Percentiles rank a stretch among this genome's conserved stretches.
Evolutionary conservation across 2,888 invertebrate genomes (phyloP).

Genomic region (Rhagium mordax): DNA sequence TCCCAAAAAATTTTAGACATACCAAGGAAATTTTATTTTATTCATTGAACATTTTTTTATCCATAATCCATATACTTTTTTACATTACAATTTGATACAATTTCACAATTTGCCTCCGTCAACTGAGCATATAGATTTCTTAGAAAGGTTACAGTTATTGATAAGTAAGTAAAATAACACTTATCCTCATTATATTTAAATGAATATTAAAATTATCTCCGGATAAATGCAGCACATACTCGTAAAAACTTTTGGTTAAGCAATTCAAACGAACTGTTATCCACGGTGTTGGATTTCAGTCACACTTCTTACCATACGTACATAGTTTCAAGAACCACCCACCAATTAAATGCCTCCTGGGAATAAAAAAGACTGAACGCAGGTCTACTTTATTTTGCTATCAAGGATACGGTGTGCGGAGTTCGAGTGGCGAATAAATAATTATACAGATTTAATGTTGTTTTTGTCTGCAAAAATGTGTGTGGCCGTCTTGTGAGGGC

Average conservation of each 20-base stretch:
- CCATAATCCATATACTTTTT: too few relatives aligned
- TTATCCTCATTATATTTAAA: not conserved
- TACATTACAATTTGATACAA: too few relatives aligned
- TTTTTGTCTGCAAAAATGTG: not conserved
- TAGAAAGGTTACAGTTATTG: not conserved
- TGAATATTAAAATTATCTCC: not conserved
- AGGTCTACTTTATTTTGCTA: not conserved
- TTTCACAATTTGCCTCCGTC: not conserved
- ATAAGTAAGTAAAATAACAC: constrained; percentile 10
- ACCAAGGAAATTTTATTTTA: too few relatives aligned
- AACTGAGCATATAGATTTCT: not conserved
- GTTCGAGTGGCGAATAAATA: not conserved
- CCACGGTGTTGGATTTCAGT: constrained; percentile 6
- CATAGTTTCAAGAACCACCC: constrained; percentile 27
- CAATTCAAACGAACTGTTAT: not conserved
- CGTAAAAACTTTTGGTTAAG: not conserved
- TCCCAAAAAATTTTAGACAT: too few relatives aligned
- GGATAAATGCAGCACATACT: not conserved
- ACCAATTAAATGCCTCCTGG: constrained; percentile 22
- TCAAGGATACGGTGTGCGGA: not conserved
- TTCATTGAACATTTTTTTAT: too few relatives aligned
- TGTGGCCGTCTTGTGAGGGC: not conserved
- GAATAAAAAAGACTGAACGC: constrained; percentile 2
- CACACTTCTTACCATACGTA: constrained; percentile 2
- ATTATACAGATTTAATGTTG: not conserved